A percentile compares a stretch with the other conserved stretches of the same genome.
phyloP scores from a whole-genome alignment of 2,113 vertebrate species.

The Colius striatus region DNA sequence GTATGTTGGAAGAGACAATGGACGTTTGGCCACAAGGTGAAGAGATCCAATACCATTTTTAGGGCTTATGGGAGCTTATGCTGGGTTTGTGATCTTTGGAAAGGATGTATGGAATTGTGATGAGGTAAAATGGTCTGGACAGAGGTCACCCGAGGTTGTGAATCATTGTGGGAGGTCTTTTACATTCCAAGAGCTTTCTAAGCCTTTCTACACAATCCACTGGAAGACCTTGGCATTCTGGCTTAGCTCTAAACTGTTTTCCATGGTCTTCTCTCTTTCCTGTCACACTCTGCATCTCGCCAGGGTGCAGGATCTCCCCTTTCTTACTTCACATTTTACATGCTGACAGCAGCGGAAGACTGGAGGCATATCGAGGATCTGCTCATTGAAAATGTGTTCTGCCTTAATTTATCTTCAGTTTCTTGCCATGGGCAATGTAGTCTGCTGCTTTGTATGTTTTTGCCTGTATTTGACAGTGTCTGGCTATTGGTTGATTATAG shows the following conservation, averaged over 20 bases:
- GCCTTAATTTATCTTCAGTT: not conserved
- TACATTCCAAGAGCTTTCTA: not conserved
- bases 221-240: not conserved
- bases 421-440: not conserved
- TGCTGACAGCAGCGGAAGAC: not conserved
- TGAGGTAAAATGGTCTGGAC: not conserved
- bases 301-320: fast-evolving
- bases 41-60: not conserved
- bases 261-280: not conserved
- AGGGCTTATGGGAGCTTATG: not conserved
- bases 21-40: not conserved
- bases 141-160: not conserved
- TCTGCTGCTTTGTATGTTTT: not conserved
- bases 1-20: not conserved
- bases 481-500: fast-evolving
- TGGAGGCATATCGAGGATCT: not conserved
- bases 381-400: not conserved
- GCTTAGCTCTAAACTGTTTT: not conserved
- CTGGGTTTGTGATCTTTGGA: not conserved
- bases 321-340: not conserved
- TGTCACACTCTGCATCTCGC: not conserved
- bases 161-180: not conserved
- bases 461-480: fast-evolving
- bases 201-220: not conserved
- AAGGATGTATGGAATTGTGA: not conserved